These are phyloP conservation scores for Trissolcus brochymenae DNA, from an alignment of 2,888 invertebrate species.

Conservation along the genomic window DNA sequence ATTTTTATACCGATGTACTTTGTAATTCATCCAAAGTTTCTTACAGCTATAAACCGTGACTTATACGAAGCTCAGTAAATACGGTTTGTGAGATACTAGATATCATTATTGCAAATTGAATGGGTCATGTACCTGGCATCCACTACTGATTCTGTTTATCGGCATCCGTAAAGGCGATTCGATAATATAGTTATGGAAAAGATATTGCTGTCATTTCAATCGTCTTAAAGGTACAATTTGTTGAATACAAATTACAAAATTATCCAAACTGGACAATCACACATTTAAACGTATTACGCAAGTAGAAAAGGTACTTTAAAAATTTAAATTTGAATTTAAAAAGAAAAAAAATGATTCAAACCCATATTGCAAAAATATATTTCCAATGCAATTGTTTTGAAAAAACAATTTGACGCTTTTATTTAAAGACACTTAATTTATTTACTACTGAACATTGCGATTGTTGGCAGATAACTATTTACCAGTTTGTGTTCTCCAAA, in stretches of 20 bases:
- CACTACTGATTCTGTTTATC: slow-evolving; percentile 10
- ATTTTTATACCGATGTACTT: slow-evolving; percentile 1
- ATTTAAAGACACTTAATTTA: no score
- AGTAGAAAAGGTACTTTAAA: no score
- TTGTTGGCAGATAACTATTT: no score
- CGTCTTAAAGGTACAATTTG: not conserved
- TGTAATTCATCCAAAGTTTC: slow-evolving; percentile 6
- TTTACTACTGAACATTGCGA: no score
- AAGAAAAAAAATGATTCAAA: no score
- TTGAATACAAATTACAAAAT: not conserved
- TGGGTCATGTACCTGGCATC: slow-evolving; percentile 4
- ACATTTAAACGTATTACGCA: no score
- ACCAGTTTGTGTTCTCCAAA: no score
- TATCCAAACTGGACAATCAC: no score
- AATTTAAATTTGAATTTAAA: no score
- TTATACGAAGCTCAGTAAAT: slow-evolving; percentile 2
- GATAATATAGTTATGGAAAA: slow-evolving; percentile 2
- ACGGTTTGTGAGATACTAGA: slow-evolving; percentile 9
- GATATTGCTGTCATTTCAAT: not conserved
- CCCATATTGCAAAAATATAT: no score
- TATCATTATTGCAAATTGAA: slow-evolving; percentile 4
- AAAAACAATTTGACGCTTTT: no score
- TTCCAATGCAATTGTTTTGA: no score
- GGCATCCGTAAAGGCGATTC: slow-evolving; percentile 2
- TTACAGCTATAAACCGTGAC: slow-evolving; percentile 12